Percentiles rank a stretch among this genome's conserved stretches.
phyloP scores from a whole-genome alignment of 2,888 invertebrate genomes.

The Anticlea derivata region DNA sequence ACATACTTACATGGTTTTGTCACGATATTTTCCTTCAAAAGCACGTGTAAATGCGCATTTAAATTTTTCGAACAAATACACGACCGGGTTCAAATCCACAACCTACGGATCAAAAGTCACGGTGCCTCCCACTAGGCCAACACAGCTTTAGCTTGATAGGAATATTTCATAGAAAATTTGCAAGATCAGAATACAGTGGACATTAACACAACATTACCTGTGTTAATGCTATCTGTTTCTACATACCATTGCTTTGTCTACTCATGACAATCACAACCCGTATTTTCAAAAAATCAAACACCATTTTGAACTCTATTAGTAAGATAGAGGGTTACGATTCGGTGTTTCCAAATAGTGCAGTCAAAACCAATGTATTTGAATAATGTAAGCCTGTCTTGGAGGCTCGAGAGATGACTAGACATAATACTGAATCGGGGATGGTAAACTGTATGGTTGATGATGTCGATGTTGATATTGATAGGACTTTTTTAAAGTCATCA shows the following conservation, averaged over 20 bases:
- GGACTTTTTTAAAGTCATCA: constrained; percentile 21
- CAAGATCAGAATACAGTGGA: constrained; percentile 43
- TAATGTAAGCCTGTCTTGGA: constrained; percentile 76
- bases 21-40: too few species aligned
- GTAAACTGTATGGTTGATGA: constrained; percentile 56
- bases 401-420: constrained; percentile 75
- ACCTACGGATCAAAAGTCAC: too few species aligned
- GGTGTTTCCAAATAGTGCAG: constrained; percentile 41
- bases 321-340: constrained; percentile 25
- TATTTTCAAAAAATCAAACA: constrained; percentile 17
- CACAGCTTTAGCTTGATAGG: too few species aligned
- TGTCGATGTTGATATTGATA: constrained; percentile 42
- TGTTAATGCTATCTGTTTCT: constrained; percentile 63
- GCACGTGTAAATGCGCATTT: too few species aligned
- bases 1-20: too few species aligned
- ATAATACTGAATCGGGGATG: constrained; percentile 63
- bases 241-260: constrained; percentile 62
- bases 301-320: constrained; percentile 40
- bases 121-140: too few species aligned
- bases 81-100: too few species aligned
- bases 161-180: too few species aligned
- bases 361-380: constrained; percentile 72
- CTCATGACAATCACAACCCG: constrained; percentile 47
- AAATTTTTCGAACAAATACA: too few species aligned
- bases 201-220: constrained; percentile 60